Conservation (phyloP, 2,888 invertebrate genomes). For the Eupithecia subumbrata region DNA sequence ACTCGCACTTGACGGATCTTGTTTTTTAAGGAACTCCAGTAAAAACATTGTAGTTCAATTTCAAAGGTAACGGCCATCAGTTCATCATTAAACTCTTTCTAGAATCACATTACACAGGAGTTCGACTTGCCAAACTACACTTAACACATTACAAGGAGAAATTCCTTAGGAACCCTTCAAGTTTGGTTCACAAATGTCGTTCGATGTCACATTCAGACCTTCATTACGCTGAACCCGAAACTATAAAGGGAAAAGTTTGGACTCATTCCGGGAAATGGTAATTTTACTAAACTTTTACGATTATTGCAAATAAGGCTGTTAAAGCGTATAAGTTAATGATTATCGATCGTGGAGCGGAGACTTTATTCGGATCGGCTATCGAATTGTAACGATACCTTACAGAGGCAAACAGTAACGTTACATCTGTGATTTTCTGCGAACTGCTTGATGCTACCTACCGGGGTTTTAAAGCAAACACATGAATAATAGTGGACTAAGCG, state of each 20-base stretch:
- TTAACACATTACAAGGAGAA: constrained; percentile 43
- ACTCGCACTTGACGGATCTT: no score
- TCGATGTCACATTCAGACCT: constrained; percentile 48
- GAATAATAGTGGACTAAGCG: background rate
- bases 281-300: constrained; percentile 50
- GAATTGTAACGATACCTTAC: background rate
- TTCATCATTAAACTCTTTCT: constrained; percentile 5
- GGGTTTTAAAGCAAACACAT: background rate
- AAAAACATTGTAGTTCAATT: background rate
- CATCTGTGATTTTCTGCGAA: background rate
- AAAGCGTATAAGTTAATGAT: constrained; percentile 39
- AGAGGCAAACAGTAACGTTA: background rate
- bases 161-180: constrained; percentile 42
- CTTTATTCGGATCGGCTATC: background rate
- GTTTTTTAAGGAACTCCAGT: no score
- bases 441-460: background rate
- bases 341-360: background rate
- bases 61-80: background rate
- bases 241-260: constrained; percentile 51
- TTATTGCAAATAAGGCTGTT: constrained; percentile 49
- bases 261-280: constrained; percentile 44
- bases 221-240: constrained; percentile 52
- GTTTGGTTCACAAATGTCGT: constrained; percentile 51
- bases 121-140: constrained; percentile 31
- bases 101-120: background rate